These are phyloP conservation scores for Drosophila monieri DNA, from an alignment of 2,888 invertebrate species.

Conservation along the genomic window DNA sequence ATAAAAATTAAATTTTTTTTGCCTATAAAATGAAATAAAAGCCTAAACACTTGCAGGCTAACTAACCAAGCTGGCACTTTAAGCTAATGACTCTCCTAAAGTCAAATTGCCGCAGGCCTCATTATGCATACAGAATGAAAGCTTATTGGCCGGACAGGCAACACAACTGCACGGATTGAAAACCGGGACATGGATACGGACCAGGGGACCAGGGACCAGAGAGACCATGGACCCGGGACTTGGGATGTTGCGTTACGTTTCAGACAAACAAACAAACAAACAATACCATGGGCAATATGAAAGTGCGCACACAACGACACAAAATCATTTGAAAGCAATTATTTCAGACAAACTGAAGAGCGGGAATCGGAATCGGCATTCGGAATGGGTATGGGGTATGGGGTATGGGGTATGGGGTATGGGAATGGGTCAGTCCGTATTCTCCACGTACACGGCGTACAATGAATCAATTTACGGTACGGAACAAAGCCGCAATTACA, in stretches of 20 bases:
- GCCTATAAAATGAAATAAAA: slow-evolving; percentile 14
- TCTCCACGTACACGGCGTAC: slow-evolving; percentile 59
- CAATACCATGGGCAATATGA: slow-evolving; percentile 65
- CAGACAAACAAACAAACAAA: slow-evolving; percentile 34
- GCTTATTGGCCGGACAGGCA: slow-evolving; percentile 58
- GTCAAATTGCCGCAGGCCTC: slow-evolving; percentile 69
- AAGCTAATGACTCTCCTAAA: slow-evolving; percentile 59
- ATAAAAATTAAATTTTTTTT: too few relatives aligned
- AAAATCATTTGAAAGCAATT: slow-evolving; percentile 79
- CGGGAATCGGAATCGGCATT: background rate
- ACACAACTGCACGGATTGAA: slow-evolving; percentile 37
- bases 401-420: background rate
- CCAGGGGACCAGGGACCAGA: background rate
- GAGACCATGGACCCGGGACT: background rate
- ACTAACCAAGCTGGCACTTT: slow-evolving; percentile 44
- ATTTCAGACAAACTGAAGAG: slow-evolving; percentile 43
- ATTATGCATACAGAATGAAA: slow-evolving; percentile 69
- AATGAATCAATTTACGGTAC: slow-evolving; percentile 79
- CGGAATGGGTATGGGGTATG: background rate
- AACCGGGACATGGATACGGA: slow-evolving; percentile 20
- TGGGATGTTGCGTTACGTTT: slow-evolving; percentile 26
- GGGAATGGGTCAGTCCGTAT: slow-evolving; percentile 32
- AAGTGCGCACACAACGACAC: slow-evolving; percentile 73
- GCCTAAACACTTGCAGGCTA: slow-evolving; percentile 6
- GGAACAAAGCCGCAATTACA: slow-evolving; percentile 78